Conservation (phyloP, 1,140 invertebrate species). For the Cotesia vestalis region DNA sequence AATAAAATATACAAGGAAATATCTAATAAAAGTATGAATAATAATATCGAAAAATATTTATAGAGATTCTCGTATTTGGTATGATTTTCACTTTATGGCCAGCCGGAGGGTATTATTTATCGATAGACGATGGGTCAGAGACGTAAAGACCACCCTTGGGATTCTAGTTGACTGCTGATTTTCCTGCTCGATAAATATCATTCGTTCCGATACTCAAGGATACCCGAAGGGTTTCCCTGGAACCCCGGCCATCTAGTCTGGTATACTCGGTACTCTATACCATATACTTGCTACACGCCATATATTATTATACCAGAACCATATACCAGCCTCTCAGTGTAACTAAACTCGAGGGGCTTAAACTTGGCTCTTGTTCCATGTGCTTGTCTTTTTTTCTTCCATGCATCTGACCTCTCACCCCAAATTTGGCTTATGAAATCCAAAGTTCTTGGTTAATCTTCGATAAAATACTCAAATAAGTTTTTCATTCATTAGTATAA, state of each 20-base stretch:
- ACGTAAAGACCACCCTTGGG: conserved; percentile 59
- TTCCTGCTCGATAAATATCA: conserved; percentile 64
- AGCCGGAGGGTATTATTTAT: conserved; percentile 52
- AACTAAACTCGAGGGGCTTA: conserved; percentile 55
- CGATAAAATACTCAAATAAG: too few species aligned
- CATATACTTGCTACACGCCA: conserved; percentile 7
- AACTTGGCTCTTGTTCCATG: conserved; percentile 43
- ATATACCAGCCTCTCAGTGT: conserved; percentile 42
- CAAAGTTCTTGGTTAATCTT: neutral
- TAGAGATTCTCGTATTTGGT: conserved; percentile 38
- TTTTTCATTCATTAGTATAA: neutral
- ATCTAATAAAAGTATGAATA: neutral
- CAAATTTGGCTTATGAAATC: conserved; percentile 37
- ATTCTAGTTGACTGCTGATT: conserved; percentile 61
- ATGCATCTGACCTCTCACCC: conserved; percentile 37
- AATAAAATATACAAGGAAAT: neutral
- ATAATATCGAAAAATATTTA: conserved; percentile 15
- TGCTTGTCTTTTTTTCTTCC: conserved; percentile 42
- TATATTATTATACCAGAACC: conserved; percentile 8
- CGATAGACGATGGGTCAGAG: conserved; percentile 39
- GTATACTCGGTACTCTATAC: too few species aligned
- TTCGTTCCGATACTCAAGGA: conserved; percentile 64
- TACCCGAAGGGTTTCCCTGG: conserved; percentile 44
- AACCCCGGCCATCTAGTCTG: conserved; percentile 17
- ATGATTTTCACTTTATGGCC: conserved; percentile 53